phyloP scores from a whole-genome alignment of 1,140 invertebrate genomes.

The Drosophila orosa region DNA sequence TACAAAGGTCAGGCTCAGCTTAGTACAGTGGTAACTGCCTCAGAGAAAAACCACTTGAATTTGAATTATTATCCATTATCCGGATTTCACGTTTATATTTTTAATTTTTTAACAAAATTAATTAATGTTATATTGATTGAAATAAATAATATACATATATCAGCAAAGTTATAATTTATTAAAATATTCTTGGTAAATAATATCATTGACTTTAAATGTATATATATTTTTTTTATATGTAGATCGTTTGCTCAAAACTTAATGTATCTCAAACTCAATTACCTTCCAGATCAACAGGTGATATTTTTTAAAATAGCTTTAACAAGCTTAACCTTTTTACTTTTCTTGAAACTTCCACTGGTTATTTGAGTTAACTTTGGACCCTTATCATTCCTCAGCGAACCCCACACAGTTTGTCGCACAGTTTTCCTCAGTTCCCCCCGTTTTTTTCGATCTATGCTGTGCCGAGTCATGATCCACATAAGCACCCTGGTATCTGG shows the following conservation, averaged over 20 bases:
- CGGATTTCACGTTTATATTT: not conserved
- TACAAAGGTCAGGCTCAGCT: slow-evolving; percentile 12
- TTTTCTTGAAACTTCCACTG: not conserved
- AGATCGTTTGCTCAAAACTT: not conserved
- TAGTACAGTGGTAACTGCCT: not conserved
- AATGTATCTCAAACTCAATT: not conserved
- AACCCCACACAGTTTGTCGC: not conserved
- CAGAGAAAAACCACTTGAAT: too few species aligned
- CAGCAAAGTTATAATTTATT: too few species aligned
- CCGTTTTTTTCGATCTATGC: slow-evolving; percentile 12
- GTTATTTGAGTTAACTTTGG: not conserved
- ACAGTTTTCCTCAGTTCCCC: not conserved
- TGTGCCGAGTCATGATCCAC: slow-evolving; percentile 20
- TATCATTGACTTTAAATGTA: not conserved
- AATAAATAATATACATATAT: too few species aligned
- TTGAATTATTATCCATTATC: too few species aligned
- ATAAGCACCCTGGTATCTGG: slow-evolving; percentile 24
- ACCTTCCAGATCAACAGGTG: not conserved
- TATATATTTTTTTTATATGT: not conserved
- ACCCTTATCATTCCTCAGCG: not conserved
- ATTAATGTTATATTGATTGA: too few species aligned
- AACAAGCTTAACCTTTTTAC: not conserved
- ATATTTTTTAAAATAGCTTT: not conserved
- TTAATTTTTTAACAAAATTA: too few species aligned
- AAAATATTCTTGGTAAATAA: not conserved